phyloP scores from a whole-genome alignment of 1,140 invertebrate species.

The Eciton burchellii region DNA sequence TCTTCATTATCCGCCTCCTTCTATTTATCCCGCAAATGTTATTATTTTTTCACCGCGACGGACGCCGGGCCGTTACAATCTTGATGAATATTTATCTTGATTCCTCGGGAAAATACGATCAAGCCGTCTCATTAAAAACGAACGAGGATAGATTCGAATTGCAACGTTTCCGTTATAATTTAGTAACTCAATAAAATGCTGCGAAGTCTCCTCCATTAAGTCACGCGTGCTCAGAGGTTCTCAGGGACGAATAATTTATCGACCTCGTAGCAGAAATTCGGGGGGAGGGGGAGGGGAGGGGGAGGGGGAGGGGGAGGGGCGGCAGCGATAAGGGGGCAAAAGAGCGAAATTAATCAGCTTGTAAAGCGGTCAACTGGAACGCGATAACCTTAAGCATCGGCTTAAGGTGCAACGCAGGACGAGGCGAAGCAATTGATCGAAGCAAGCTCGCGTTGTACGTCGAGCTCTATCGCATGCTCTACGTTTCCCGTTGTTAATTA shows the following conservation, averaged over 20 bases:
- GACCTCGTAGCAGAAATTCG: conserved; percentile 15
- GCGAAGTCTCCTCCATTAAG: conserved; percentile 34
- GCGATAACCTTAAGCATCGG: conserved; percentile 38
- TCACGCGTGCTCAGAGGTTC: conserved; percentile 45
- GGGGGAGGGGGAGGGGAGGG: too few relatives aligned
- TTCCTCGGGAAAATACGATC: conserved; percentile 45
- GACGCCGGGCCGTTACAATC: conserved; percentile 32
- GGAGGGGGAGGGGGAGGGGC: too few relatives aligned
- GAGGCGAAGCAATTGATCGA: too few relatives aligned
- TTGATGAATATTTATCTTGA: conserved; percentile 56
- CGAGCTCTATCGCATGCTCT: too few relatives aligned
- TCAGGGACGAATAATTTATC: conserved; percentile 44
- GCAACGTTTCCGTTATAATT: conserved; percentile 60
- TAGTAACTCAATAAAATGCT: conserved; percentile 56
- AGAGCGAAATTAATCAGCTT: neutral
- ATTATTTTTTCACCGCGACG: conserved; percentile 44
- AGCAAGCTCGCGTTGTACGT: too few relatives aligned
- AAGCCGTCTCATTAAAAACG: conserved; percentile 59
- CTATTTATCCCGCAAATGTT: conserved; percentile 39
- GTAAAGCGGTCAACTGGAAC: too few relatives aligned
- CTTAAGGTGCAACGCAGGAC: too few relatives aligned
- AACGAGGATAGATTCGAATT: conserved; percentile 60
- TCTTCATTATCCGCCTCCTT: conserved; percentile 55
- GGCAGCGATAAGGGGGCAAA: conserved; percentile 5
- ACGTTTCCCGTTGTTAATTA: too few relatives aligned